Base-by-base conservation (phyloP, 2,113 vertebrate species). In the Pseudorasbora parva region DNA sequence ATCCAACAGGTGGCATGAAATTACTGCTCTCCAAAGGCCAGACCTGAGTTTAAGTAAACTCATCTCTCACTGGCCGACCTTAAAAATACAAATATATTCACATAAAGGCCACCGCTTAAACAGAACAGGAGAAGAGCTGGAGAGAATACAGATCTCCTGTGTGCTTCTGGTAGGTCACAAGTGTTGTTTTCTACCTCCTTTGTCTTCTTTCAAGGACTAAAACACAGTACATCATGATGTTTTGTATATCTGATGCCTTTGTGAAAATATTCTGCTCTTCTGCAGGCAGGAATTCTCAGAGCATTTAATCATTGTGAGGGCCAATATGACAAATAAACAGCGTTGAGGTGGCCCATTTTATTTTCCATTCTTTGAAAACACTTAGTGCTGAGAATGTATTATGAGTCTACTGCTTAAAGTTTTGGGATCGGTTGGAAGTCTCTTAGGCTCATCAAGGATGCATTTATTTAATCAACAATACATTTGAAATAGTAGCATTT, bases 171-270 rank as follows among this genome's bases (percentile, higher is more conserved):
- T 76, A 86, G 88, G 85, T 89, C 91, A 88, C 7, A 91, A 84
- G 89, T 89, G 84, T 92, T 92, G 66, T 88, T 77, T 56, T 79
- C 81, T 25, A 33, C 21, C 76, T 51, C 10, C 87, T 82, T 84
- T 10, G 27, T 91, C 45, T 85, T 89, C 84, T 91, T 89, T 92
- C 91, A 94, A 93, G 89, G 90, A 90, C 90, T 90, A 87, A 91
- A 88, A 90, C 83, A 91, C 88, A 89, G 86, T 93, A 92, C 88
- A 93, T 94, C 92, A 93, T 85, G 88, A 92, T 90, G 86, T 88
- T 77, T 88, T 86, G 88, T n/a, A 91, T 93, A 94, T 94, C 93
- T 93, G 92, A 94, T 93, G 93, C 91, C 92, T 94, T 94, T 92
- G 91, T 90, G 92, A 88, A 93, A 92, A 92, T 91, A 92, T 90